Evolutionary conservation across 2,113 vertebrate species (phyloP).

Genomic region (Australoheros scitulus): DNA sequence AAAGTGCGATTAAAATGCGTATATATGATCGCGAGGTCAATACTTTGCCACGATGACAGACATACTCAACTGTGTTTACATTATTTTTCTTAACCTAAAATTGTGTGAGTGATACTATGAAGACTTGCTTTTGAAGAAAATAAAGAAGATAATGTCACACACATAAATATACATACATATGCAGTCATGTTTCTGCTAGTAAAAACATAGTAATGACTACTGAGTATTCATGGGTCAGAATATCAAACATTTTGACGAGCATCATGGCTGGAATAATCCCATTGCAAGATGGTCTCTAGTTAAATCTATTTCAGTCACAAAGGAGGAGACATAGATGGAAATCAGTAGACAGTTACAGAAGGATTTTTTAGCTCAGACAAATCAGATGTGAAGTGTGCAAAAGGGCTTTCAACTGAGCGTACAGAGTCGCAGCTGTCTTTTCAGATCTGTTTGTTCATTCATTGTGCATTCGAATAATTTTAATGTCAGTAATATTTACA

Average conservation of each 20-base stretch:
- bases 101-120: background rate
- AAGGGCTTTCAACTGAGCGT: constrained; percentile 3
- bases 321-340: constrained; percentile 12
- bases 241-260: background rate
- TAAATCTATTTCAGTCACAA: constrained; percentile 37
- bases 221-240: background rate
- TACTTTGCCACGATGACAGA: too few relatives aligned
- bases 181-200: background rate
- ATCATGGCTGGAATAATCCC: background rate
- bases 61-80: background rate
- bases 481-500: constrained; percentile 21
- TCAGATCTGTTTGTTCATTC: constrained; percentile 26
- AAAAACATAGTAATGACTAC: background rate
- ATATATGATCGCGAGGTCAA: too few relatives aligned
- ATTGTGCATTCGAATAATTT: constrained; percentile 12
- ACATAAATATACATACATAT: background rate
- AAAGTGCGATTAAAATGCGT: too few relatives aligned
- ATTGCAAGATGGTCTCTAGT: background rate
- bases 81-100: background rate
- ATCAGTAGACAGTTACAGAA: constrained; percentile 20
- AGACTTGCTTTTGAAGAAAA: background rate
- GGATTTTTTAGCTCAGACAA: constrained; percentile 34
- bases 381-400: constrained; percentile 40
- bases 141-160: background rate
- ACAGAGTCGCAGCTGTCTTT: constrained; percentile 1